Evolutionary conservation across 2,113 vertebrate species (phyloP).

Genomic region (Grantiella picta): DNA sequence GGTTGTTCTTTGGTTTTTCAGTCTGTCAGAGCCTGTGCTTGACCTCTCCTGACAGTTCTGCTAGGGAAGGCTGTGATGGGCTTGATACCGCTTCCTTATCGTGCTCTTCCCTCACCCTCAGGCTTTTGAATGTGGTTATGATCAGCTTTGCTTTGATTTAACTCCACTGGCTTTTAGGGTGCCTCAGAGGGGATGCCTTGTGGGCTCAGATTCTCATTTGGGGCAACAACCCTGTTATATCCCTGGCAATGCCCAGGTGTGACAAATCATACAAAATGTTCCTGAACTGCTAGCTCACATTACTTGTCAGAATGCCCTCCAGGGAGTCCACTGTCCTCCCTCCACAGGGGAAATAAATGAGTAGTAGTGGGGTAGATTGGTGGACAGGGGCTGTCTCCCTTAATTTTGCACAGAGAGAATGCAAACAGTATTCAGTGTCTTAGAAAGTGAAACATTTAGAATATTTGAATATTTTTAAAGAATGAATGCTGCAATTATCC

Average conservation of each 20-base stretch:
- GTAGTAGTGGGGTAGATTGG: background rate
- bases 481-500: background rate
- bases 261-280: background rate
- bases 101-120: background rate
- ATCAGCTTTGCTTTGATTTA: background rate
- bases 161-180: background rate
- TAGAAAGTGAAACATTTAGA: background rate
- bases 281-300: background rate
- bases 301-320: background rate
- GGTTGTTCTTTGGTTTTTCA: background rate
- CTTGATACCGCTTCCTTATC: accelerated
- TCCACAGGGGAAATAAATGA: background rate
- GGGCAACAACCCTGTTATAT: background rate
- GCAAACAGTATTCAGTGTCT: background rate
- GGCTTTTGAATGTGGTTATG: background rate
- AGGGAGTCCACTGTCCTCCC: background rate
- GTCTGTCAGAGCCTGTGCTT: background rate
- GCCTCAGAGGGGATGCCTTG: background rate
- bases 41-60: background rate
- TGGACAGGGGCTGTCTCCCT: background rate
- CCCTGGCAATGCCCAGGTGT: background rate
- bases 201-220: background rate
- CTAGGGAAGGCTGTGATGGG: background rate
- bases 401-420: background rate
- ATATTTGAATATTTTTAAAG: background rate